Percentiles rank a stretch among this genome's conserved stretches.
These are phyloP conservation scores for Arion vulgaris DNA, from an alignment of 1,140 invertebrate species.

Conservation along the genomic window DNA sequence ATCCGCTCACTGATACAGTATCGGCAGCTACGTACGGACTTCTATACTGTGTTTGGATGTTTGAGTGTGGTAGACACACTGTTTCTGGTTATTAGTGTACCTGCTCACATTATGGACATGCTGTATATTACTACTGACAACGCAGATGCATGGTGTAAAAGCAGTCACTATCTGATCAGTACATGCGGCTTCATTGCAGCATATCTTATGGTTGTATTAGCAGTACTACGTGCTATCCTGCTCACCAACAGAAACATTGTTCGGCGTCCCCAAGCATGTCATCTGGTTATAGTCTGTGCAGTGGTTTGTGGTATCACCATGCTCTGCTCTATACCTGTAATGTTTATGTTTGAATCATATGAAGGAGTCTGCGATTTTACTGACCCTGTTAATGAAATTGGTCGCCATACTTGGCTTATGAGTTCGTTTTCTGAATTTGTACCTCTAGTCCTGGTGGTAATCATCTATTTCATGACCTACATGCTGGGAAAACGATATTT, in stretches of 20 bases:
- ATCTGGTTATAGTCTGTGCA: slow-evolving; percentile 38
- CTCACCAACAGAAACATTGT: slow-evolving; percentile 55
- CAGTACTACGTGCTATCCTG: slow-evolving; percentile 60
- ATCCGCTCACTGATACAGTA: slow-evolving; percentile 56
- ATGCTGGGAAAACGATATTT: slow-evolving; percentile 61
- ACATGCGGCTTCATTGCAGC: slow-evolving; percentile 53
- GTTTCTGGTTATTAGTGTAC: slow-evolving; percentile 54
- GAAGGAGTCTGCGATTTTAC: neutral
- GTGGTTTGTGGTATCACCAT: slow-evolving; percentile 41
- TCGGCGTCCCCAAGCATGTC: slow-evolving; percentile 46
- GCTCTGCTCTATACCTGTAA: slow-evolving; percentile 37
- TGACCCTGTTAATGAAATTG: neutral
- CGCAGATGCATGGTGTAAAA: slow-evolving; percentile 59
- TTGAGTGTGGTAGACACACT: slow-evolving; percentile 59
- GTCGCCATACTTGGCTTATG: slow-evolving; percentile 46
- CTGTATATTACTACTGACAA: slow-evolving; percentile 41
- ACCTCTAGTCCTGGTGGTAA: slow-evolving; percentile 55
- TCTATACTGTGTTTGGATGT: slow-evolving; percentile 61
- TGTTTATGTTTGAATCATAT: slow-evolving; percentile 32
- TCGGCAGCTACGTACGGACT: slow-evolving; percentile 52
- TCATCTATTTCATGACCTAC: slow-evolving; percentile 59
- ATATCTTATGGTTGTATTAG: slow-evolving; percentile 61
- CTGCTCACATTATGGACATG: slow-evolving; percentile 55
- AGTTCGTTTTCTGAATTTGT: slow-evolving; percentile 59
- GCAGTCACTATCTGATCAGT: slow-evolving; percentile 54